A percentile compares a stretch with the other conserved stretches of the same genome.
Evolutionary conservation across 2,113 vertebrate species (phyloP).

Genomic region (Ceratotherium simum): DNA sequence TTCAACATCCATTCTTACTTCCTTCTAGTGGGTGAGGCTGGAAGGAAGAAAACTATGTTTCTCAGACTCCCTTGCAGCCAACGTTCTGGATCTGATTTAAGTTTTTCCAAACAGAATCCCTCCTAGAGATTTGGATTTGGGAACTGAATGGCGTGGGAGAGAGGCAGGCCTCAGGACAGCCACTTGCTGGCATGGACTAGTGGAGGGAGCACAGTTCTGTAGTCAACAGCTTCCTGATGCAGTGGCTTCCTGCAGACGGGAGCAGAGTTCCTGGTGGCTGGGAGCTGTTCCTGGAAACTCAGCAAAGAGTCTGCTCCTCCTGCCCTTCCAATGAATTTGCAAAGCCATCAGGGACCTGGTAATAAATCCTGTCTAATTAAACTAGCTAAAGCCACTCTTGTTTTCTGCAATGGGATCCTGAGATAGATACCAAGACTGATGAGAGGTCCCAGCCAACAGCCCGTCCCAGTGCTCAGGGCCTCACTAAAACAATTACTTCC

Average conservation of each 20-base stretch:
- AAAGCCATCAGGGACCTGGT: background rate
- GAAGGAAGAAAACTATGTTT: slow-evolving; percentile 53
- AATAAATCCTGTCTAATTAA: slow-evolving; percentile 62
- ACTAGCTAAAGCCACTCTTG: background rate
- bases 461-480: background rate
- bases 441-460: background rate
- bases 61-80: slow-evolving; percentile 46
- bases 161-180: background rate
- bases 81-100: background rate
- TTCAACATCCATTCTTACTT: background rate
- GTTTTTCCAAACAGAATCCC: slow-evolving; percentile 6
- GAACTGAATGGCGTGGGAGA: slow-evolving; percentile 45
- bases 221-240: background rate
- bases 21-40: background rate
- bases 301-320: slow-evolving; percentile 11
- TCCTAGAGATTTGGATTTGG: background rate
- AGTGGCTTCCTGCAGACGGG: background rate
- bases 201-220: background rate
- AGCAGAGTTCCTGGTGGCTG: background rate
- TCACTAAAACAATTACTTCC: background rate
- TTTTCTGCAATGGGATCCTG: slow-evolving; percentile 10
- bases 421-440: slow-evolving; percentile 18
- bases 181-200: background rate
- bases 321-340: slow-evolving; percentile 35
- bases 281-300: slow-evolving; percentile 55